Percentiles rank a stretch among this genome's conserved stretches.
phyloP scores from a whole-genome alignment of 2,113 vertebrate species.

The Paratilapia polleni region DNA sequence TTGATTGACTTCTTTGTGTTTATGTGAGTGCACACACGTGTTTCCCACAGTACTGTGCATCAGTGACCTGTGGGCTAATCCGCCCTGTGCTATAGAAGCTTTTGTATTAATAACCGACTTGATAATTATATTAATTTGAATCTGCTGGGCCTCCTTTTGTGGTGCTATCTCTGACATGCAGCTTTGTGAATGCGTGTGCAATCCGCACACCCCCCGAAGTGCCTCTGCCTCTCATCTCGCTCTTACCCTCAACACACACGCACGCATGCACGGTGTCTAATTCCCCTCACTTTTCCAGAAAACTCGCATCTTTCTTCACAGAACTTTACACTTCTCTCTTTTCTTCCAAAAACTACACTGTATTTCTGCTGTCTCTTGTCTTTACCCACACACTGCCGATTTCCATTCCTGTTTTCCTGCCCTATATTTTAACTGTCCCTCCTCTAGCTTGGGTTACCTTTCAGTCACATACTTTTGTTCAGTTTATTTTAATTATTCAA shows the following conservation, averaged over 20 bases:
- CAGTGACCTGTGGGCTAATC: conserved; percentile 66
- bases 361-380: conserved; percentile 1
- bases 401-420: conserved; percentile 15
- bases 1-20: conserved; percentile 25
- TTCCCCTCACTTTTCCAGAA: conserved; percentile 26
- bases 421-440: neutral
- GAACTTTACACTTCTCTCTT: neutral
- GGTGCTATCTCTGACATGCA: conserved; percentile 76
- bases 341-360: neutral
- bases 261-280: neutral
- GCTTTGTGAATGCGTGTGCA: conserved; percentile 52
- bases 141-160: conserved; percentile 72
- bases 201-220: conserved; percentile 32
- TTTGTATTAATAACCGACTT: conserved; percentile 73
- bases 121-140: conserved; percentile 79
- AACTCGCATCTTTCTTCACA: conserved; percentile 13
- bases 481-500: neutral
- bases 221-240: conserved; percentile 42
- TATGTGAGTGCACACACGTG: neutral
- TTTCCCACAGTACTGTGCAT: conserved; percentile 9
- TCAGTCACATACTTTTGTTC: neutral
- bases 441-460: neutral
- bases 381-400: conserved; percentile 6
- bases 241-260: neutral
- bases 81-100: conserved; percentile 30